phyloP scores from a whole-genome alignment of 2,888 invertebrate genomes.

The Idaea dimidiata region DNA sequence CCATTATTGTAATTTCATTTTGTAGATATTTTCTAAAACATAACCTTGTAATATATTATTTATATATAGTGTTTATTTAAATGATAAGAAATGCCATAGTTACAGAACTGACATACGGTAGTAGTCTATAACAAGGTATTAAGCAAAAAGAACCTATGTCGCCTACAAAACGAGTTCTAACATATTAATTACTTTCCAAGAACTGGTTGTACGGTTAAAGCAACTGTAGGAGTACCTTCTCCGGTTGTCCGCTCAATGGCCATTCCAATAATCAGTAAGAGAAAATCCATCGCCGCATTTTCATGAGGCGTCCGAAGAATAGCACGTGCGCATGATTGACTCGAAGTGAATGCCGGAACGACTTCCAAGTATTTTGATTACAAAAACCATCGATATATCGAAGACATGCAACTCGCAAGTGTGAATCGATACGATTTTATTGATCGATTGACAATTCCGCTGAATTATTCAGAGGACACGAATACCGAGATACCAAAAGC shows the following conservation, averaged over 20 bases:
- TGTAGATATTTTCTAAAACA: neutral
- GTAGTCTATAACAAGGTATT: conserved; percentile 40
- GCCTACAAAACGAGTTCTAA: conserved; percentile 36
- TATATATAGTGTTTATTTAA: conserved; percentile 1
- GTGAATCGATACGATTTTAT: conserved; percentile 80
- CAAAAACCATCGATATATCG: conserved; percentile 70
- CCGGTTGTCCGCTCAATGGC: conserved; percentile 34
- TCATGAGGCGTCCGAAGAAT: conserved; percentile 43
- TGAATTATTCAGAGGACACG: conserved; percentile 78
- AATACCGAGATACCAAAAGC: conserved; percentile 70
- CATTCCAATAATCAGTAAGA: conserved; percentile 54
- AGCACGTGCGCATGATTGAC: conserved; percentile 70
- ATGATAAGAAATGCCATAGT: conserved; percentile 29
- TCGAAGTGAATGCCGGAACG: conserved; percentile 65
- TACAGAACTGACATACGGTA: conserved; percentile 39
- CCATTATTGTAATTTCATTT: conserved; percentile 36
- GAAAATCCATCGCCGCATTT: conserved; percentile 53
- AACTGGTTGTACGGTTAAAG: conserved; percentile 50
- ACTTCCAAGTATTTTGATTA: conserved; percentile 69
- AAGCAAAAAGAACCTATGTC: conserved; percentile 39
- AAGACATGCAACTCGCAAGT: conserved; percentile 71
- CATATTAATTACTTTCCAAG: conserved; percentile 48
- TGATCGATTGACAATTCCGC: conserved; percentile 76
- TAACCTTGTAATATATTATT: neutral
- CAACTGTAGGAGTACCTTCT: conserved; percentile 29